Percentiles rank a stretch among this genome's conserved stretches.
These are phyloP conservation scores for Petrocephalus microphthalmus DNA, from an alignment of 2,113 vertebrate genomes.

Conservation along the genomic window DNA sequence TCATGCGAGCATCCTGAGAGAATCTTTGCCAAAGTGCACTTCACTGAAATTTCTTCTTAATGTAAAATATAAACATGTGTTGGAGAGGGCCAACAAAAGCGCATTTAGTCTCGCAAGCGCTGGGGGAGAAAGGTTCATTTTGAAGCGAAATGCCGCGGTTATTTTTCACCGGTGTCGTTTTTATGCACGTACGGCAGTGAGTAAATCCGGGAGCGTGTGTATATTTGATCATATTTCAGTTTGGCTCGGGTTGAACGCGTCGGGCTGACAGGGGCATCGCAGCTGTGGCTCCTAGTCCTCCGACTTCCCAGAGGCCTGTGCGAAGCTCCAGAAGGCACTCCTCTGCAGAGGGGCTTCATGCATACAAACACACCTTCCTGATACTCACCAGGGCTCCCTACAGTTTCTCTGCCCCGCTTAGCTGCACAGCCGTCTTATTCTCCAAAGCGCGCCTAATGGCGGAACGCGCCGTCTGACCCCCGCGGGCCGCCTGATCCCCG, in stretches of 20 bases:
- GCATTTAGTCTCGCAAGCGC: neutral
- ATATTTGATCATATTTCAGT: neutral
- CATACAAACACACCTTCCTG: neutral
- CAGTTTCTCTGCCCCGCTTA: neutral
- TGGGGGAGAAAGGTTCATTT: neutral
- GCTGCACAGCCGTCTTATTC: neutral
- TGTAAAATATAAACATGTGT: constrained; percentile 10
- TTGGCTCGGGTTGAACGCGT: neutral
- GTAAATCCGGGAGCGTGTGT: neutral
- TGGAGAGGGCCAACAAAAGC: neutral
- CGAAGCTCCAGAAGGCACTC: neutral
- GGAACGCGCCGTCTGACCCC: neutral
- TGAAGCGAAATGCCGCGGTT: neutral
- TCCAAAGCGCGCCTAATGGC: neutral
- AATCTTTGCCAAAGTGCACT: constrained; percentile 27
- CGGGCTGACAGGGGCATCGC: neutral
- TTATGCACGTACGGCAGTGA: neutral
- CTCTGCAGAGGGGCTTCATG: neutral
- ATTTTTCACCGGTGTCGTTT: neutral
- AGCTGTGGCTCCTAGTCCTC: neutral
- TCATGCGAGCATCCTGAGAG: constrained; percentile 48
- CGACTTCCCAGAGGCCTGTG: neutral
- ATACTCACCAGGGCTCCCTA: neutral
- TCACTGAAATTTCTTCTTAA: neutral
- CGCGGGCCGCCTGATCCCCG: neutral